Percentiles rank a stretch among this genome's conserved stretches.
phyloP scores from a whole-genome alignment of 2,888 invertebrate species.

The Auanema sp. region DNA sequence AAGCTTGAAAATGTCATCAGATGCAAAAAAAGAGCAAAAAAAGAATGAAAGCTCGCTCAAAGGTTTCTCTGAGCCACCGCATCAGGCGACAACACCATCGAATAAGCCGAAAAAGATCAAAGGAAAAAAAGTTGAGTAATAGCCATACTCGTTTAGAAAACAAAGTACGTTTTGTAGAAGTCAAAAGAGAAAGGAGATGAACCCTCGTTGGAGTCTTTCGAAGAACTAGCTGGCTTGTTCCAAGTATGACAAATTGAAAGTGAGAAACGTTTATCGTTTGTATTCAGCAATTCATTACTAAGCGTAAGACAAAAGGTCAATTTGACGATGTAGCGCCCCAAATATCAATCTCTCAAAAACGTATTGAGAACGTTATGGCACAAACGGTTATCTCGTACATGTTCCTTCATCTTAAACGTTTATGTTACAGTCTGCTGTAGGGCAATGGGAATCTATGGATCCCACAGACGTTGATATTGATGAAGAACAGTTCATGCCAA shows the following conservation, averaged over 20 bases:
- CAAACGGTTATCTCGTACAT: too few relatives aligned
- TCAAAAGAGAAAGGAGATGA: neutral
- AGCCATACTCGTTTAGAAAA: too few relatives aligned
- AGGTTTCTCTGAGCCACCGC: neutral
- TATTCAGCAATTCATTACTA: neutral
- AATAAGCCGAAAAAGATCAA: constrained; percentile 2
- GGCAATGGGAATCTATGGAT: constrained; percentile 17
- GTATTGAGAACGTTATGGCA: too few relatives aligned
- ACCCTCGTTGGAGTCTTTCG: constrained; percentile 28
- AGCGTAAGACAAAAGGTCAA: neutral
- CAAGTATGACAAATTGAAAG: constrained; percentile 19
- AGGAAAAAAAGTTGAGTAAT: neutral
- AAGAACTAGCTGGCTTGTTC: constrained; percentile 30
- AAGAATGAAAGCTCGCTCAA: too few relatives aligned
- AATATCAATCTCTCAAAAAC: too few relatives aligned
- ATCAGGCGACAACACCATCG: neutral
- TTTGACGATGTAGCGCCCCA: neutral
- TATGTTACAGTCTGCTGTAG: constrained; percentile 11
- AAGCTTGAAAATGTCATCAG: too few relatives aligned
- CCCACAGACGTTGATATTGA: constrained; percentile 1
- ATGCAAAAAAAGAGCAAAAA: too few relatives aligned
- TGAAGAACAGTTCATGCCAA: neutral
- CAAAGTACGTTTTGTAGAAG: neutral
- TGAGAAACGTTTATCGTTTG: neutral
- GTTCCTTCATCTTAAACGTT: too few relatives aligned